Percentiles rank a stretch among this genome's conserved stretches.
Evolutionary conservation across 2,888 invertebrate genomes (phyloP).

Genomic region (Andricus curvator): DNA sequence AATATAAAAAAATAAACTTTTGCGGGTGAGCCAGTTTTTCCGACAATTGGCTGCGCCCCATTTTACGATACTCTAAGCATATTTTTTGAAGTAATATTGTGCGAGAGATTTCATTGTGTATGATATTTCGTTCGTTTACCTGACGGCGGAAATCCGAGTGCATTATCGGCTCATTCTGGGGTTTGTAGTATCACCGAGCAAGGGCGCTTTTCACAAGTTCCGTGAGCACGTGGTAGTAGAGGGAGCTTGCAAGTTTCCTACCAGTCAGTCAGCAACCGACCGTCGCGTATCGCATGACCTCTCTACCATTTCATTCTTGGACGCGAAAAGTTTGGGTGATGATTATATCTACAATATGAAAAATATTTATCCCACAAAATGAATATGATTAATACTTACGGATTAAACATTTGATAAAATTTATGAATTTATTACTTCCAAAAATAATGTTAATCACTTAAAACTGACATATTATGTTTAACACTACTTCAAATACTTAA

Average conservation of each 20-base stretch:
- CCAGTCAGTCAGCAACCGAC: slow-evolving; percentile 71
- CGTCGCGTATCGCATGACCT: slow-evolving; percentile 53
- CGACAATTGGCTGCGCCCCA: too few species aligned
- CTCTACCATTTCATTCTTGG: not conserved
- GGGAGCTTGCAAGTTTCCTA: slow-evolving; percentile 67
- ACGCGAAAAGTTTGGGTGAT: not conserved
- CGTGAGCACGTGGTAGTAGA: slow-evolving; percentile 68
- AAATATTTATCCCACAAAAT: not conserved
- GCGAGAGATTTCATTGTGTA: too few species aligned
- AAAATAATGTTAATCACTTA: too few species aligned
- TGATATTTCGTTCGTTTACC: not conserved
- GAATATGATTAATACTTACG: not conserved
- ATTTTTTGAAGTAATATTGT: not conserved
- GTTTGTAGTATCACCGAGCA: slow-evolving; percentile 39
- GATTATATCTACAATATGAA: not conserved
- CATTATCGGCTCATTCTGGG: slow-evolving; percentile 35
- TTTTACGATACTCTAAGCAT: not conserved
- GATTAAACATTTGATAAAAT: too few species aligned
- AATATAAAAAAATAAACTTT: too few species aligned
- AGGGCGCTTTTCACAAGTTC: slow-evolving; percentile 43
- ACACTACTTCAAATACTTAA: too few species aligned
- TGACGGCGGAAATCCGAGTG: not conserved
- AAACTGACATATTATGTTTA: too few species aligned
- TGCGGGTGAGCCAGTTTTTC: too few species aligned
- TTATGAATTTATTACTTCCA: too few species aligned